A percentile compares a stretch with the other conserved stretches of the same genome.
Evolutionary conservation across 2,888 invertebrate genomes (phyloP).

Genomic region (Drosophila meridionalis): DNA sequence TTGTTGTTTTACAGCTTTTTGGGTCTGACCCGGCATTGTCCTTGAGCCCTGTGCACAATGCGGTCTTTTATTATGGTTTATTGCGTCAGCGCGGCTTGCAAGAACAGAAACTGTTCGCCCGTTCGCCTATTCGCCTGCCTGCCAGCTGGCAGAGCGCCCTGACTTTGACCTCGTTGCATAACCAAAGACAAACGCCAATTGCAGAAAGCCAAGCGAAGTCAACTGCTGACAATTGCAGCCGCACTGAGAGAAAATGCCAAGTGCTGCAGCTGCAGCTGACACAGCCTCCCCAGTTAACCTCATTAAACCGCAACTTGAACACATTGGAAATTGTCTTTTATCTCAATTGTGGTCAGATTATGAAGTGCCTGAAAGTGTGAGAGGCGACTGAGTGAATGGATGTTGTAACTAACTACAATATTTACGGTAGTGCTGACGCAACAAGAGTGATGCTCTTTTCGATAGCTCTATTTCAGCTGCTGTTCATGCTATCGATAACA

Average conservation of each 20-base stretch:
- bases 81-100: constrained; percentile 61
- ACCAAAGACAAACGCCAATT: constrained; percentile 41
- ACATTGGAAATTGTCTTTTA: not conserved
- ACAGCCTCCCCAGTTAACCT: constrained; percentile 18
- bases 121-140: not conserved
- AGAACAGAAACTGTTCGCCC: constrained; percentile 2
- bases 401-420: not conserved
- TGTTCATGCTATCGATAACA: not conserved
- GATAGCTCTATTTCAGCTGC: not conserved
- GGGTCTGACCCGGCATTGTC: constrained; percentile 32
- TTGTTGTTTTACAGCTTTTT: not conserved
- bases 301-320: constrained; percentile 25
- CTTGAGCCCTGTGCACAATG: constrained; percentile 62
- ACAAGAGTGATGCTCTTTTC: not conserved
- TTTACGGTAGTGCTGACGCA: not conserved
- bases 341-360: not conserved
- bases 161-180: constrained; percentile 76
- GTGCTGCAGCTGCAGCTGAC: constrained; percentile 23
- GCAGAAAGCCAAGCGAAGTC: constrained; percentile 1
- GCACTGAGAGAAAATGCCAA: not conserved
- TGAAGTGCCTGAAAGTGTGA: not conserved
- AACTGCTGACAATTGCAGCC: constrained; percentile 18
- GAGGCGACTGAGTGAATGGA: not conserved
- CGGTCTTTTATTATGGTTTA: constrained; percentile 67
- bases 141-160: constrained; percentile 58